These are phyloP conservation scores for Tachina fera DNA, from an alignment of 2,888 invertebrate genomes.

Conservation along the genomic window DNA sequence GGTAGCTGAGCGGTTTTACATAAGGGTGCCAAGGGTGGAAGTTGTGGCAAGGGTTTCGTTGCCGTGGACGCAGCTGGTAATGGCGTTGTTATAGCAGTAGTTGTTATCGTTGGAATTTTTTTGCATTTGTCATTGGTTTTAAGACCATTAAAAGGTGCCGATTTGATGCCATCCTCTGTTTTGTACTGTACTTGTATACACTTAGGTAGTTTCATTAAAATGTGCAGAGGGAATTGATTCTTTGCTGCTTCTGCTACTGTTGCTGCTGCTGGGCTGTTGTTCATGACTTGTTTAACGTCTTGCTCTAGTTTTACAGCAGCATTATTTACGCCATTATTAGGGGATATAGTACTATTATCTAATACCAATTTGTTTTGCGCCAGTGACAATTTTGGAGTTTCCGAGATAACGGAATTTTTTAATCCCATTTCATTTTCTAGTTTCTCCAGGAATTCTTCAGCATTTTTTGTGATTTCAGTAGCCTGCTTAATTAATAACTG, in stretches of 20 bases:
- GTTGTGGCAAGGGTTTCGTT: constrained; percentile 72
- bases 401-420: constrained; percentile 52
- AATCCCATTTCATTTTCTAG: constrained; percentile 67
- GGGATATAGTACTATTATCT: constrained; percentile 7
- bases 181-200: constrained; percentile 69
- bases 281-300: background rate
- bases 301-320: background rate
- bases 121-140: constrained; percentile 57
- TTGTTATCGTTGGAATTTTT: background rate
- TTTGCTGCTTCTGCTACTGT: constrained; percentile 8
- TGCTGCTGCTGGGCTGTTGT: constrained; percentile 9
- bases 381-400: constrained; percentile 54
- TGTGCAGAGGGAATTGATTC: constrained; percentile 66
- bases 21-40: constrained; percentile 71
- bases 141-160: constrained; percentile 60
- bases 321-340: constrained; percentile 17
- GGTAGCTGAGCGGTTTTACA: constrained; percentile 64
- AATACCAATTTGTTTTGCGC: constrained; percentile 36
- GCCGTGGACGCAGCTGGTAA: constrained; percentile 60
- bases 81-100: constrained; percentile 10
- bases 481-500: constrained; percentile 66
- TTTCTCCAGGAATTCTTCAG: constrained; percentile 65
- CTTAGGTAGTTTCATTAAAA: constrained; percentile 68
- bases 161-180: constrained; percentile 66
- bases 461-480: constrained; percentile 63